Conservation (phyloP, 2,888 invertebrate species). For the Epinotia ramella region DNA sequence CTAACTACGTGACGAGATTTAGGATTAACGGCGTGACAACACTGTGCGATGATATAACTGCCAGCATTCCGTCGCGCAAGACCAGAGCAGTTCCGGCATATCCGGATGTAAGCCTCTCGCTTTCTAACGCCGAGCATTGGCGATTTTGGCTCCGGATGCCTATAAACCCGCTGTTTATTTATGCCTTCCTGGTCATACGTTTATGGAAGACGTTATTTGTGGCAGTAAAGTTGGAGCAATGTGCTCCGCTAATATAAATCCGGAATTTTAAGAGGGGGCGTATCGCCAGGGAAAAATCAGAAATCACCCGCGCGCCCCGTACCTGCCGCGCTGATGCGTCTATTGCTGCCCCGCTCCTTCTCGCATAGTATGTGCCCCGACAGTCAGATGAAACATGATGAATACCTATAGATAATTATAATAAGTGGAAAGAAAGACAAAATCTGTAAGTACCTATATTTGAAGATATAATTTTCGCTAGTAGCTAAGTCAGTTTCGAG, state of each 20-base stretch:
- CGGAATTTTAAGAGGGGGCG: too few species aligned
- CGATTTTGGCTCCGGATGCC: conserved; percentile 50
- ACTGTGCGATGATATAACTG: conserved; percentile 51
- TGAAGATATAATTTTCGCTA: too few species aligned
- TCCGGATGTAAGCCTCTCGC: conserved; percentile 58
- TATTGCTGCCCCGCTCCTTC: too few species aligned
- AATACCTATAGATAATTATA: too few species aligned
- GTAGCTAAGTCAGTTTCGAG: too few species aligned
- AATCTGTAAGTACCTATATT: too few species aligned
- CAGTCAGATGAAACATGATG: too few species aligned
- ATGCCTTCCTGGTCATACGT: conserved; percentile 17
- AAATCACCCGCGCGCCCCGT: too few species aligned
- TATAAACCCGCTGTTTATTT: conserved; percentile 16
- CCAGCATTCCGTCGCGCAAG: conserved; percentile 56
- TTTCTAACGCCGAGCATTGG: conserved; percentile 52
- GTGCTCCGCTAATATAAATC: neutral
- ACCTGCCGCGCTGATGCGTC: too few species aligned
- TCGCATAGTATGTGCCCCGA: too few species aligned
- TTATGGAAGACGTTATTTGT: conserved; percentile 6
- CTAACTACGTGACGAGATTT: neutral
- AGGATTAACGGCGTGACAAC: conserved; percentile 33
- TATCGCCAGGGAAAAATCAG: too few species aligned
- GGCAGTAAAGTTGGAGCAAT: conserved; percentile 17
- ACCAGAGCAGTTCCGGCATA: conserved; percentile 65
- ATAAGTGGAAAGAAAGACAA: too few species aligned